Conservation (phyloP, 2,888 invertebrate species). For the Pollenia angustigena region DNA sequence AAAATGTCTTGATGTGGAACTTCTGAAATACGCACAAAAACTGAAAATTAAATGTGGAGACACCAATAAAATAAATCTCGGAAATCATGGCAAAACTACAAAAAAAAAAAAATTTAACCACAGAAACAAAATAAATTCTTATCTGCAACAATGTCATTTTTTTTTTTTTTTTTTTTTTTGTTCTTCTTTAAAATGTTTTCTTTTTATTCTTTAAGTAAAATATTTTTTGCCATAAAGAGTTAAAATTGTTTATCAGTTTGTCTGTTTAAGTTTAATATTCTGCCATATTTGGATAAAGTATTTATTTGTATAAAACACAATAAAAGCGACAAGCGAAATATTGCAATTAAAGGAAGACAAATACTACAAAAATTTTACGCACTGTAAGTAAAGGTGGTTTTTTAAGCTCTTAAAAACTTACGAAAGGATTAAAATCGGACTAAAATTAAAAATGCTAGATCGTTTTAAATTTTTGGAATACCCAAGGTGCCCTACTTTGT, state of each 20-base stretch:
- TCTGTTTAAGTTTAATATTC: not conserved
- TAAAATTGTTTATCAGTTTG: slow-evolving; percentile 19
- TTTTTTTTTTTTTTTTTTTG: slow-evolving; percentile 11
- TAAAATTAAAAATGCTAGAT: too few species aligned
- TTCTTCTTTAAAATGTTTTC: slow-evolving; percentile 4
- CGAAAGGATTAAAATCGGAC: too few species aligned
- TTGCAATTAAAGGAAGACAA: not conserved
- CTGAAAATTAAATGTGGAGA: slow-evolving; percentile 14
- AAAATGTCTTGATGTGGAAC: slow-evolving; percentile 22
- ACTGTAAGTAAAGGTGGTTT: too few species aligned
- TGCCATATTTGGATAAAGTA: not conserved
- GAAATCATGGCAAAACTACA: not conserved
- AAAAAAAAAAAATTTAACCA: not conserved
- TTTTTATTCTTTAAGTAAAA: slow-evolving; percentile 3
- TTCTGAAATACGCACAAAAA: slow-evolving; percentile 52
- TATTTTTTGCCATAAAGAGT: slow-evolving; percentile 8
- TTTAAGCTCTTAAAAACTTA: too few species aligned
- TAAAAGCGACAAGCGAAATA: slow-evolving; percentile 1
- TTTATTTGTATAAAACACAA: slow-evolving; percentile 9
- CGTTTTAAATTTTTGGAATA: too few species aligned
- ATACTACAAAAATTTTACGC: too few species aligned
- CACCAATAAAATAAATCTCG: not conserved
- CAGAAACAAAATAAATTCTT: not conserved
- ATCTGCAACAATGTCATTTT: not conserved
- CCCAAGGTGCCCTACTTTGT: too few species aligned